Evolutionary conservation across 2,888 invertebrate species (phyloP), one percentile per base, ranked within the genome.

Genomic region (Rhingia campestris): DNA sequence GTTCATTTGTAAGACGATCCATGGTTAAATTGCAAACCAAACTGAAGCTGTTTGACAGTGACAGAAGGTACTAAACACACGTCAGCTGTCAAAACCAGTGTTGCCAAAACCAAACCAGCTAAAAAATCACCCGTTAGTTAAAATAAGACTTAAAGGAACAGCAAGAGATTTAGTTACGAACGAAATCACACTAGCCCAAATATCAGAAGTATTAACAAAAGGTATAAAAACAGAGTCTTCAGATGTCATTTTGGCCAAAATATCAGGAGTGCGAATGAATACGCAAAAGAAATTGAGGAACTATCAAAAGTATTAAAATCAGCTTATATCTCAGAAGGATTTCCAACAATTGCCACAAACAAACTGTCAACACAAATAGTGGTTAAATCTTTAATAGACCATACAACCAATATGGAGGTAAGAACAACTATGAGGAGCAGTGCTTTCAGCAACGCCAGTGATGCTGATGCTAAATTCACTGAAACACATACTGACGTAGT

Each of bases 271-370:
- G 35, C 47, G 35, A 12, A 61, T 45, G 45, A 59, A 10, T 59
- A 30, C 45, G 59, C 32, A 30, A 45, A 6, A 9, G 12, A 61
- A 33, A 45, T 49, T 22, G 63, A 63, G 47, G 37, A 63, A 22
- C 35, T 63, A 22, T 35, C 5, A 22, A 63, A 49, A 49, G 35
- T 49, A 43, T 12, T 59, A 4, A 63, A 47, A 10, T 51, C 51
- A 7, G 51, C 64, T 4, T 64, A 51, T 32, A 51, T 51, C 22
- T 64, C 37, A 63, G 22, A 63, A 49, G 63, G 63, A 9, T 63
- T 41, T 9, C 37, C 64, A 30, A 14, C 22, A 12, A 37, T 49
- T 9, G 63, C 30, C 35, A 49, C 63, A 49, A 63, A 63, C 6
- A 49, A 51, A 64, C 7, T 64, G 7, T 41, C 64, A 2, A 64